A percentile compares a stretch with the other conserved stretches of the same genome.
Evolutionary conservation across 2,888 invertebrate genomes (phyloP).

Genomic region (Nemurella pictetii): DNA sequence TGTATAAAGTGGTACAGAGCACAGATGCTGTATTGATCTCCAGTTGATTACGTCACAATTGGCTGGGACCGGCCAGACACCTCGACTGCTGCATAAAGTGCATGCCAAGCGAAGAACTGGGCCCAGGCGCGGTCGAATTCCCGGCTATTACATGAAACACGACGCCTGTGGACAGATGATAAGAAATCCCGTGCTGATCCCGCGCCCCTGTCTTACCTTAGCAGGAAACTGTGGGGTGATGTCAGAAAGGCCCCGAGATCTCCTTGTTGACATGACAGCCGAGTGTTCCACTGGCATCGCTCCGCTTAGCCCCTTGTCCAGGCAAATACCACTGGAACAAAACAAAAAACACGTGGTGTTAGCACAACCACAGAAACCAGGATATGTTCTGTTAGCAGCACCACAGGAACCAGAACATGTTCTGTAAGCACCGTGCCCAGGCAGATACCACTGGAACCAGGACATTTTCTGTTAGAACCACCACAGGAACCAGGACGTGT

Average conservation of each 20-base stretch:
- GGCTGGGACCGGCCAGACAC: neutral
- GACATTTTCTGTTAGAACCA: too few relatives aligned
- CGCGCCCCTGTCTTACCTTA: conserved; percentile 42
- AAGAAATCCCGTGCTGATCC: too few relatives aligned
- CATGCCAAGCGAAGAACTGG: neutral
- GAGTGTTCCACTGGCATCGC: conserved; percentile 36
- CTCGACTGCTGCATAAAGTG: neutral
- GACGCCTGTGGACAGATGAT: too few relatives aligned
- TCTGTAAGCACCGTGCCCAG: neutral
- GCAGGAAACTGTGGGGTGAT: conserved; percentile 45
- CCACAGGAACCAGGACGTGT: too few relatives aligned
- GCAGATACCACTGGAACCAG: neutral
- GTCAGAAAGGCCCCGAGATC: conserved; percentile 45
- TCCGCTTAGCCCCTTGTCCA: neutral
- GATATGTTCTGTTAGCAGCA: too few relatives aligned
- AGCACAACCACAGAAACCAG: too few relatives aligned
- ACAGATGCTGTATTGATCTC: neutral
- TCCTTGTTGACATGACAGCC: conserved; percentile 40
- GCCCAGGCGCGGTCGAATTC: too few relatives aligned
- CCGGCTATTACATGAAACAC: too few relatives aligned
- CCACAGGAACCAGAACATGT: too few relatives aligned
- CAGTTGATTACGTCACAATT: neutral
- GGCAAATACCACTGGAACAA: neutral
- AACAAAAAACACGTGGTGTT: too few relatives aligned
- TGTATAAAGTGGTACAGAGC: neutral